These are phyloP conservation scores for Acanthisitta chloris DNA, from an alignment of 2,113 vertebrate genomes.

Conservation along the genomic window DNA sequence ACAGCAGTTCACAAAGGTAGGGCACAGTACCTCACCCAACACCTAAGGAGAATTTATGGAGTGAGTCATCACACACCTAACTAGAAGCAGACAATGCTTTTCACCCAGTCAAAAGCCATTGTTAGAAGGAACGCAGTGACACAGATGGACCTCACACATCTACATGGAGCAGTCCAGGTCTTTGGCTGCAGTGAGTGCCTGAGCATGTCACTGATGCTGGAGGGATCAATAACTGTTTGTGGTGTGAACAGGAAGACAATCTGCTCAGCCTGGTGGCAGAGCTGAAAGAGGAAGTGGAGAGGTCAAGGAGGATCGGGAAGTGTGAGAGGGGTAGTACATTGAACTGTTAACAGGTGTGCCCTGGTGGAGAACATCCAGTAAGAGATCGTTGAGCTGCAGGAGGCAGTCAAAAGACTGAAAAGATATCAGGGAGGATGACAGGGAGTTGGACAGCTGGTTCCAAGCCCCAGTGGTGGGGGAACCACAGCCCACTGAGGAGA, in stretches of 20 bases:
- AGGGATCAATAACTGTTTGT: background rate
- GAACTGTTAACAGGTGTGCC: background rate
- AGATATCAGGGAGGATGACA: background rate
- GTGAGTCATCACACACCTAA: background rate
- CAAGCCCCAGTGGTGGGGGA: background rate
- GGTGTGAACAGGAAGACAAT: background rate
- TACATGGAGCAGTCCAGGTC: background rate
- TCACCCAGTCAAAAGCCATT: background rate
- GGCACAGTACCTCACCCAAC: background rate
- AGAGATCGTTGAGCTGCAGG: background rate
- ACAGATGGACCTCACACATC: background rate
- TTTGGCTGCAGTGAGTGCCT: background rate
- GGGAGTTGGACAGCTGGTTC: background rate
- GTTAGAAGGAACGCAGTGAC: accelerated
- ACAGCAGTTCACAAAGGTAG: background rate
- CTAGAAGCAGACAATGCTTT: background rate
- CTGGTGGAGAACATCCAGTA: background rate
- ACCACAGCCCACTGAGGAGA: background rate
- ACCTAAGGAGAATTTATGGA: background rate
- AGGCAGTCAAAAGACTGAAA: background rate
- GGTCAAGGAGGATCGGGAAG: background rate
- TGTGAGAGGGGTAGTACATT: accelerated
- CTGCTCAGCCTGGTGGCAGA: too few species aligned
- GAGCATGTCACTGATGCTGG: background rate
- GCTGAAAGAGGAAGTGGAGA: background rate